Evolutionary conservation across 2,113 vertebrate species (phyloP).

Genomic region (Furnarius figulus): DNA sequence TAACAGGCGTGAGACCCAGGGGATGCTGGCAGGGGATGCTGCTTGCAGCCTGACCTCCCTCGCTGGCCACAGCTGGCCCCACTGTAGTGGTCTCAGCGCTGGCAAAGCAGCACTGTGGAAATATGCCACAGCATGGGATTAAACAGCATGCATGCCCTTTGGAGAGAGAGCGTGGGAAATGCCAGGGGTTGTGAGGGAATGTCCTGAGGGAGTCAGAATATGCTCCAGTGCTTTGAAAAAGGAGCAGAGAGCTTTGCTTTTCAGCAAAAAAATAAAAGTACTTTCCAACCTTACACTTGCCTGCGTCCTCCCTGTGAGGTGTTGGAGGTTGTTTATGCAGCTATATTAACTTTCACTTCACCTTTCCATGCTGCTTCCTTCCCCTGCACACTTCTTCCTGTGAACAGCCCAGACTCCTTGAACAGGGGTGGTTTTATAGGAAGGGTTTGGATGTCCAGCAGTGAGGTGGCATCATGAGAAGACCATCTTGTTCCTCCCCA

Average conservation of each 20-base stretch:
- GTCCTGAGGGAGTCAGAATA: neutral
- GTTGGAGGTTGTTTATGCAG: neutral
- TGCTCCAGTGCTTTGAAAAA: neutral
- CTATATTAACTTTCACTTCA: neutral
- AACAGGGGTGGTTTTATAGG: neutral
- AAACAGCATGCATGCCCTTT: neutral
- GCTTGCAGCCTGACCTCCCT: neutral
- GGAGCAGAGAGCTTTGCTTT: neutral
- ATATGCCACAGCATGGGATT: neutral
- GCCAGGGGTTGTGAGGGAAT: neutral
- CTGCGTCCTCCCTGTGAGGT: neutral
- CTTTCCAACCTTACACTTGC: fast-evolving
- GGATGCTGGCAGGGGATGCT: neutral
- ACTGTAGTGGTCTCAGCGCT: neutral
- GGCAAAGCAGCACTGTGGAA: neutral
- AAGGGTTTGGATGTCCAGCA: neutral
- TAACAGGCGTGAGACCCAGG: neutral
- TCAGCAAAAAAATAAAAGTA: neutral
- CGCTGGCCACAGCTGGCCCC: neutral
- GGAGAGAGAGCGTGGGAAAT: neutral
- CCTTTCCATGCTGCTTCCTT: neutral
- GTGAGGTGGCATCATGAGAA: neutral
- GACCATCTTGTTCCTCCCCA: fast-evolving
- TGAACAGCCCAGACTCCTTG: neutral
- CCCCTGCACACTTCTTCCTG: fast-evolving